These are phyloP conservation scores for Acrobasis suavella DNA, from an alignment of 2,888 invertebrate genomes.

Conservation along the genomic window DNA sequence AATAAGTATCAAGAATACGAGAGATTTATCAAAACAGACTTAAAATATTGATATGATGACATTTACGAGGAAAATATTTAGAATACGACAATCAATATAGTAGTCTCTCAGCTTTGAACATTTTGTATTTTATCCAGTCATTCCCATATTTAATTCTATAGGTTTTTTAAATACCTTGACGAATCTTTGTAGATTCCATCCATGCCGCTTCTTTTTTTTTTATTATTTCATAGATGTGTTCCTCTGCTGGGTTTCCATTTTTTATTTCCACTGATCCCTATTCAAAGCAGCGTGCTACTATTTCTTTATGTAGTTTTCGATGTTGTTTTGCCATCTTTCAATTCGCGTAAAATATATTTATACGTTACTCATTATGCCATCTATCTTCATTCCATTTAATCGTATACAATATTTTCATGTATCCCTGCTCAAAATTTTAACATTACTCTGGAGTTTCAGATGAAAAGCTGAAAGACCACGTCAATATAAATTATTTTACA, in stretches of 20 bases:
- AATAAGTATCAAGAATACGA: conserved; percentile 35
- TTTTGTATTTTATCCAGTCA: not conserved
- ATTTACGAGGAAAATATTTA: conserved; percentile 47
- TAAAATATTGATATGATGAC: conserved; percentile 70
- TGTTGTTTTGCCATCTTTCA: too few species aligned
- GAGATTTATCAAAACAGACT: conserved; percentile 44
- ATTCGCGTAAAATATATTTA: too few species aligned
- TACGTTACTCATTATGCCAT: not conserved
- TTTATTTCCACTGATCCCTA: too few species aligned
- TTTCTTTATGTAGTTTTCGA: too few species aligned
- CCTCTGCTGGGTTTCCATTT: too few species aligned
- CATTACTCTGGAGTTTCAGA: not conserved
- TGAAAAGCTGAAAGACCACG: conserved; percentile 18
- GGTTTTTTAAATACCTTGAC: too few species aligned
- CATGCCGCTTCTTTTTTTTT: too few species aligned
- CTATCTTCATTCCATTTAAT: not conserved
- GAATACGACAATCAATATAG: conserved; percentile 30
- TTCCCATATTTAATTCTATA: too few species aligned
- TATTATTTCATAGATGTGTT: too few species aligned
- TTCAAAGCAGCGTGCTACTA: too few species aligned
- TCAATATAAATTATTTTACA: conserved; percentile 17
- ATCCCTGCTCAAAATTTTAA: not conserved
- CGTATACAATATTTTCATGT: not conserved
- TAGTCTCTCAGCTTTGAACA: conserved; percentile 14
- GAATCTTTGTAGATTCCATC: too few species aligned